Conservation (phyloP, 2,888 invertebrate genomes). For the Tipula unca region DNA sequence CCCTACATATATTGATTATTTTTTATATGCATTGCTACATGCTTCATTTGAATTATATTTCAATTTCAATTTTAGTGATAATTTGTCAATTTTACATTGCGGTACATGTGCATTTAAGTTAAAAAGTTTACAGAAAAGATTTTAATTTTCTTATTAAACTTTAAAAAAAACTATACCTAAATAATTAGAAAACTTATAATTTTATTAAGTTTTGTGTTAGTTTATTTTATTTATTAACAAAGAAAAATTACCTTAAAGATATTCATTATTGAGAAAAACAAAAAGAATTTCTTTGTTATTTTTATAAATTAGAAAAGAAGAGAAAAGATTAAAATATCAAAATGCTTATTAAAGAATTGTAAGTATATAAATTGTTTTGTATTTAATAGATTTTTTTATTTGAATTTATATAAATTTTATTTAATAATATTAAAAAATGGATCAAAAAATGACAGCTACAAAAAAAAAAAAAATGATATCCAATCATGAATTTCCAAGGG, state of each 20-base stretch:
- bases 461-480: not conserved
- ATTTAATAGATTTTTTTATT: not conserved
- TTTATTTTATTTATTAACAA: not conserved
- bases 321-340: not conserved
- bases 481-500: conserved; percentile 14
- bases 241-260: not conserved
- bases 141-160: not conserved
- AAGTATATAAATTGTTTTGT: not conserved
- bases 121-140: conserved; percentile 15
- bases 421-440: not conserved
- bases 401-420: not conserved
- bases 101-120: conserved; percentile 24
- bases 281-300: not conserved
- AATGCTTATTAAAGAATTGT: conserved; percentile 21
- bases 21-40: not conserved
- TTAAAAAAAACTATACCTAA: not conserved
- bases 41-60: not conserved
- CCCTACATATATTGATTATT: not conserved
- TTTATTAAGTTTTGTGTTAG: not conserved
- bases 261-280: not conserved
- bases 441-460: not conserved
- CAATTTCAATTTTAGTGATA: conserved; percentile 15
- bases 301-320: conserved; percentile 2
- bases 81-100: conserved; percentile 20
- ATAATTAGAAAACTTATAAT: not conserved